Evolutionary conservation across 2,888 invertebrate species (phyloP).

Genomic region (Ctenicera cuprea): DNA sequence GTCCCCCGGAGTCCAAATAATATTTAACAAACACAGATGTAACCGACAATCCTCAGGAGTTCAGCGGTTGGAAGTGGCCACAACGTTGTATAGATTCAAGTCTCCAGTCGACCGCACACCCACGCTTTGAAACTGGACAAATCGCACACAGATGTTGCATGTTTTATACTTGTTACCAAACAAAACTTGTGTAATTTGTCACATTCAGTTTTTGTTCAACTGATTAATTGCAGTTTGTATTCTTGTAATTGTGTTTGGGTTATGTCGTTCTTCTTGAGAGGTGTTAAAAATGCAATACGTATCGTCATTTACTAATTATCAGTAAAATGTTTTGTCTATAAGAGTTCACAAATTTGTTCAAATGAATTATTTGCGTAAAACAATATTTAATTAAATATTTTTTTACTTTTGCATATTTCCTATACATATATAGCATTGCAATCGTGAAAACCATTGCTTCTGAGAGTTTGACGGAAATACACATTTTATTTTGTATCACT

Average conservation of each 20-base stretch:
- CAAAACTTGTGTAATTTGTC: conserved; percentile 60
- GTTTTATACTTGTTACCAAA: conserved; percentile 61
- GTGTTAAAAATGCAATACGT: background rate
- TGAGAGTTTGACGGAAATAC: no score
- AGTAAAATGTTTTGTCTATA: no score
- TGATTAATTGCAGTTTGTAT: conserved; percentile 45
- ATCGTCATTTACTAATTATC: conserved; percentile 11
- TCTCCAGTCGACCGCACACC: conserved; percentile 55
- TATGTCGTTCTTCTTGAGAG: background rate
- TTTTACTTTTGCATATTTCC: no score
- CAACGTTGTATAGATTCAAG: conserved; percentile 54
- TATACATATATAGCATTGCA: no score
- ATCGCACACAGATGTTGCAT: conserved; percentile 61
- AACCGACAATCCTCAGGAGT: conserved; percentile 57
- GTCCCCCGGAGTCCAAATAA: conserved; percentile 40
- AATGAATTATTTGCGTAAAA: no score
- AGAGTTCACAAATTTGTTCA: no score
- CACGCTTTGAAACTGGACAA: conserved; percentile 59
- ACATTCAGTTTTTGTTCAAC: conserved; percentile 54
- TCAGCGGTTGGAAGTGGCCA: conserved; percentile 56
- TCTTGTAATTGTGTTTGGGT: conserved; percentile 23
- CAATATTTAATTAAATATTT: no score
- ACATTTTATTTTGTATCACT: no score
- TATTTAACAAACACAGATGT: conserved; percentile 60
- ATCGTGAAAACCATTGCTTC: no score